phyloP scores from a whole-genome alignment of 2,888 invertebrate genomes.

The Lasioglossum pauxillum region DNA sequence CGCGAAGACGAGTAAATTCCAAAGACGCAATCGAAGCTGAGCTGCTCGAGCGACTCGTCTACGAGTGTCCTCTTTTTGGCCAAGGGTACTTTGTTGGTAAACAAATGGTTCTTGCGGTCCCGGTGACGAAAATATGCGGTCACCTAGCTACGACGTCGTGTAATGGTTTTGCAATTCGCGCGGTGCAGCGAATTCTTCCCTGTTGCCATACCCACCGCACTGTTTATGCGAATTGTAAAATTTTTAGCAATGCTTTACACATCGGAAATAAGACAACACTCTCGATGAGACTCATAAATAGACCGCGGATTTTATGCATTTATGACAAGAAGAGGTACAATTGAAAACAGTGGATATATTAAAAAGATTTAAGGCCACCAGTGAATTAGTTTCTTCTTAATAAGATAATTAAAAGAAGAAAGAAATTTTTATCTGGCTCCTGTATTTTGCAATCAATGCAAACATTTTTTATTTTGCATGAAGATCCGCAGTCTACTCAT shows the following conservation, averaged over 20 bases:
- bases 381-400: too few relatives aligned
- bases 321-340: too few relatives aligned
- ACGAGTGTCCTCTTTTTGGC: conserved; percentile 20
- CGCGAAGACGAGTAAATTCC: neutral
- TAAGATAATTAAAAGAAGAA: too few relatives aligned
- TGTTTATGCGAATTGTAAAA: neutral
- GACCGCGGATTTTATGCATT: too few relatives aligned
- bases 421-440: too few relatives aligned
- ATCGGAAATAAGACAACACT: neutral
- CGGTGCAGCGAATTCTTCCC: neutral
- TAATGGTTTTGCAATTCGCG: neutral
- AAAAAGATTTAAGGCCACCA: too few relatives aligned
- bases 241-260: neutral
- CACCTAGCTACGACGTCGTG: too few relatives aligned
- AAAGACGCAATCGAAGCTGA: neutral
- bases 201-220: neutral
- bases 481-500: neutral
- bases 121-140: conserved; percentile 30
- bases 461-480: too few relatives aligned
- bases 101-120: conserved; percentile 48
- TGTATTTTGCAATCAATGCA: too few relatives aligned
- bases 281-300: neutral
- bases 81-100: conserved; percentile 48
- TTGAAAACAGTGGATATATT: too few relatives aligned
- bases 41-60: conserved; percentile 23